Base-by-base conservation (phyloP, 2,888 invertebrate genomes). In the Agonopterix arenella region DNA sequence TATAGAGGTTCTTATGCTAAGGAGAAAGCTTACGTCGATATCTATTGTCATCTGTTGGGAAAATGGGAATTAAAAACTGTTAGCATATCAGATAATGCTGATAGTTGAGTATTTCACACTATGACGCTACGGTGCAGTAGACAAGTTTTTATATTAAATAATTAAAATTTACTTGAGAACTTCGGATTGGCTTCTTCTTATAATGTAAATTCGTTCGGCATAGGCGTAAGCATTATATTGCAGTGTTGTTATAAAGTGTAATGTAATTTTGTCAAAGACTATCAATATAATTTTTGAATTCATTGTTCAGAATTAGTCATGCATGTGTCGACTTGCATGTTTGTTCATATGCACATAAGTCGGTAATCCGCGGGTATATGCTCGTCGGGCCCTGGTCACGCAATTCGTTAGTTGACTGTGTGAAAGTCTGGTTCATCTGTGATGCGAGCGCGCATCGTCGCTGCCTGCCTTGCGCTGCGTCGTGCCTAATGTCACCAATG, bases 11-110 rank as follows among this genome's bases (percentile, higher is more conserved):
- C 62, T 62, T 68, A 61, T 44, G 54, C 54, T 60, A 53, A 52
- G 56, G 70, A 68, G 79, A 81, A 77, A 81, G 75, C 62, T 60
- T 57, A 52, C 52, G 50, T 52, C 57, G 54, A 52, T 57, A 52
- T 59, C 65, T 66, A 76, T 72, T 73, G 73, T 69, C 61, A 59
- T 53, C 56, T 51, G 60, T 50, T 41, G 64, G 59, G 63, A 68
- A 70, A 68, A 65, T 70, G 66, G 60, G 64, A 65, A 60, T 61
- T 43, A 57, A 52, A 55, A 57, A 48, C 45, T 53, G 51, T 53
- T 18, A 28, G 28, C 7, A 28, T 28, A 28, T 28, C 28, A 28
- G 28, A 28, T 28, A 28, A 28, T 28, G 28, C 7, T 28, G 28
- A 28, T 28, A 28, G 28, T 28, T 28, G 5, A 28, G 28, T 28